These are phyloP conservation scores for Gibbula magus DNA, from an alignment of 2,888 invertebrate species.

Conservation along the genomic window DNA sequence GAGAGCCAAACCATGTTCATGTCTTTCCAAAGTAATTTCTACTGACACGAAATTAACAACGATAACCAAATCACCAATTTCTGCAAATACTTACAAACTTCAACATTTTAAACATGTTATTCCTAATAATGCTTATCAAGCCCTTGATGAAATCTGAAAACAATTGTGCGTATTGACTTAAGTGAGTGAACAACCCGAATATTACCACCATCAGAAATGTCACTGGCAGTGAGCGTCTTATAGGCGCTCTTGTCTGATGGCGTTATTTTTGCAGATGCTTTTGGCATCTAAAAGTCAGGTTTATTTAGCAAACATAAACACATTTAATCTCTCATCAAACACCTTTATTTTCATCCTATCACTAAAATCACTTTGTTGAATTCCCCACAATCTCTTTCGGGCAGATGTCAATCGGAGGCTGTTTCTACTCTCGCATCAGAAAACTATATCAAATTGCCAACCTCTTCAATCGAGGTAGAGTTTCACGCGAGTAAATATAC, in stretches of 20 bases:
- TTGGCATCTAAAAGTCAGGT: neutral
- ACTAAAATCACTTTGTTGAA: neutral
- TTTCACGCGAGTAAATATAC: neutral
- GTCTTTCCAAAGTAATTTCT: no score
- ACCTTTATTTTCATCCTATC: constrained; percentile 1
- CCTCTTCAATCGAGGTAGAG: neutral
- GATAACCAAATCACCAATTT: no score
- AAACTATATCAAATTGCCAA: no score
- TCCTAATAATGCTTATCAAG: no score
- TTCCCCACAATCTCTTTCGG: neutral
- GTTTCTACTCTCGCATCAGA: neutral
- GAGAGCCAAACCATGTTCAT: no score
- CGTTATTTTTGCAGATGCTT: constrained; percentile 8
- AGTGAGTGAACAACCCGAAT: neutral
- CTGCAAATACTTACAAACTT: no score
- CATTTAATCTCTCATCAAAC: neutral
- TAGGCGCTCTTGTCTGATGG: neutral
- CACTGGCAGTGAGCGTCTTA: neutral
- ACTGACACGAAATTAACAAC: no score
- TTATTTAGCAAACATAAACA: constrained; percentile 18
- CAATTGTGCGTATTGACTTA: neutral
- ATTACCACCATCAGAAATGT: neutral
- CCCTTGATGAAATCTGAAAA: neutral
- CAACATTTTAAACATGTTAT: no score
- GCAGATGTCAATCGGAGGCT: constrained; percentile 1